Evolutionary conservation across 1,140 invertebrate species (phyloP).

Genomic region (Drosophila sulfurigaster): DNA sequence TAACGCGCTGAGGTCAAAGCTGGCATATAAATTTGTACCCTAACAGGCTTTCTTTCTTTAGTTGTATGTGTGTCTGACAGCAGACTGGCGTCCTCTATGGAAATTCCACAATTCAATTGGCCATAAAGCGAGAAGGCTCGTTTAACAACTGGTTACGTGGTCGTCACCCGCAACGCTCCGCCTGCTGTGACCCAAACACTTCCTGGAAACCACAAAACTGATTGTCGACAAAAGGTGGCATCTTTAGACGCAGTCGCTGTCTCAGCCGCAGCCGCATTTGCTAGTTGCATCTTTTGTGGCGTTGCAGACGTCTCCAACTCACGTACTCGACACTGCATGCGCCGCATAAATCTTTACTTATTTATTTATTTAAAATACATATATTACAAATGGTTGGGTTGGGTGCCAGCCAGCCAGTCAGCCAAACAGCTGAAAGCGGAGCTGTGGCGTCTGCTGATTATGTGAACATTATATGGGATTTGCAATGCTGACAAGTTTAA

Average conservation of each 20-base stretch:
- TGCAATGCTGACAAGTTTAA: conserved; percentile 55
- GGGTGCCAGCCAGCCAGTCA: background rate
- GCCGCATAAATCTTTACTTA: conserved; percentile 76
- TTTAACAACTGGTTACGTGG: conserved; percentile 77
- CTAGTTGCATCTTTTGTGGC: conserved; percentile 17
- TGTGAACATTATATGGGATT: conserved; percentile 72
- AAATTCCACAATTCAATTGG: conserved; percentile 69
- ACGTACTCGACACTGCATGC: conserved; percentile 60
- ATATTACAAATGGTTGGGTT: conserved; percentile 30
- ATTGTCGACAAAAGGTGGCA: conserved; percentile 64
- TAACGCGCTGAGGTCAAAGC: conserved; percentile 55
- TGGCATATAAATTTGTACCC: conserved; percentile 56
- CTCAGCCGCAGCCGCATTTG: background rate
- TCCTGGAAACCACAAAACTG: conserved; percentile 65
- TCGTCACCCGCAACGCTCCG: conserved; percentile 32
- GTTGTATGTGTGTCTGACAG: conserved; percentile 11
- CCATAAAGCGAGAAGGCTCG: conserved; percentile 66
- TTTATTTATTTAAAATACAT: conserved; percentile 67
- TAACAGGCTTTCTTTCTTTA: conserved; percentile 50
- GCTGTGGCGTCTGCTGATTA: conserved; percentile 46
- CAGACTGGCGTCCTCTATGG: conserved; percentile 35
- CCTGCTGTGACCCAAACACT: conserved; percentile 55
- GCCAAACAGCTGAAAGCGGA: background rate
- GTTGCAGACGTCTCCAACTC: conserved; percentile 40
- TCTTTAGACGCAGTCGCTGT: conserved; percentile 51